Percentiles rank a stretch among this genome's conserved stretches.
Conservation (phyloP, 2,797 vertebrate genomes). For the Eremophila alpestris region DNA sequence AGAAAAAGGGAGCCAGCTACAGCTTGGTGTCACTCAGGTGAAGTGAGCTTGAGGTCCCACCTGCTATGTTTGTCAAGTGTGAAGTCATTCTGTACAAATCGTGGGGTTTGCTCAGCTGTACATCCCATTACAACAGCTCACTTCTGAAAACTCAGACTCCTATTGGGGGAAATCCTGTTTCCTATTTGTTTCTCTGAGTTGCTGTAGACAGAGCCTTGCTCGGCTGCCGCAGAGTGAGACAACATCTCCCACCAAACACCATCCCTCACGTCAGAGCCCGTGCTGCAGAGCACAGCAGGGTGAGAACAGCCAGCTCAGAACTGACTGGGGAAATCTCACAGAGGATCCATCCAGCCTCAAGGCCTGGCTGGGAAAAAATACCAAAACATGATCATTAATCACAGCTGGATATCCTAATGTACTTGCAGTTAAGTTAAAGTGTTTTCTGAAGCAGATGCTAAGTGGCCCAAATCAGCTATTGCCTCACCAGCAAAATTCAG, state of each 20-base stretch:
- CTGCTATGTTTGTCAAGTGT: not conserved
- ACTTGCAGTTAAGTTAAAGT: not conserved
- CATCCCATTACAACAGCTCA: not conserved
- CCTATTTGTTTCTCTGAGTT: not conserved
- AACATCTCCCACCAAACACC: not conserved
- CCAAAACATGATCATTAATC: not conserved
- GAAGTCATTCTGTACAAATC: not conserved
- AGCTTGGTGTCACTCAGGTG: not conserved
- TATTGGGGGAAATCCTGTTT: conserved; percentile 43
- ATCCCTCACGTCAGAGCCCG: rapidly evolving
- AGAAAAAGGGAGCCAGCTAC: not conserved
- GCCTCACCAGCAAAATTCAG: not conserved
- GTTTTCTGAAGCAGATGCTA: not conserved
- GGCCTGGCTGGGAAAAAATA: not conserved
- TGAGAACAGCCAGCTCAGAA: not conserved
- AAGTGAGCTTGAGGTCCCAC: not conserved
- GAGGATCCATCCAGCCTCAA: not conserved
- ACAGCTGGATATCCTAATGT: not conserved
- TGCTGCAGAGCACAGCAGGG: not conserved
- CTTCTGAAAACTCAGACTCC: not conserved
- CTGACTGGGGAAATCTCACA: not conserved
- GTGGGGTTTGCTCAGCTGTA: not conserved
- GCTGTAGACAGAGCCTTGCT: not conserved
- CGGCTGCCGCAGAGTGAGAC: rapidly evolving
- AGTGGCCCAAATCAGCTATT: not conserved